Percentiles rank a stretch among this genome's conserved stretches.
phyloP scores from a whole-genome alignment of 2,888 invertebrate genomes.

The Mamestra brassicae region DNA sequence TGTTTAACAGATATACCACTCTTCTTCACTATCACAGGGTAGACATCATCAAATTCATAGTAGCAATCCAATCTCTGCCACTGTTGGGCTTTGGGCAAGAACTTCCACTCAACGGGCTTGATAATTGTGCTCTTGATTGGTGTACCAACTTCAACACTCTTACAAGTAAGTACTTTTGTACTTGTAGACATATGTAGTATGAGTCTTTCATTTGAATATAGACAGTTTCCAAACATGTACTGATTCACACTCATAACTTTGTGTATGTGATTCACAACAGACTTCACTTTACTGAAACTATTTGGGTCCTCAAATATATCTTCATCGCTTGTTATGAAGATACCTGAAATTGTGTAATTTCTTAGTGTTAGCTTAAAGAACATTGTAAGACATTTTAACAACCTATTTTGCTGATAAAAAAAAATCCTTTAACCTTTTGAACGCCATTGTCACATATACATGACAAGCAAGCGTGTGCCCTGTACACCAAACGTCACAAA shows the following conservation, averaged over 20 bases:
- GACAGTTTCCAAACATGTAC: conserved; percentile 91
- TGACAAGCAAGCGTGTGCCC: no score
- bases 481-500: no score
- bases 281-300: conserved; percentile 90
- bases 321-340: conserved; percentile 94
- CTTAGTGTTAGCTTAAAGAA: not conserved
- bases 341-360: conserved; percentile 84
- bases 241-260: conserved; percentile 90
- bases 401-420: not conserved
- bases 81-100: conserved; percentile 92
- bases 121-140: conserved; percentile 84
- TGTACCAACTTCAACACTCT: conserved; percentile 91
- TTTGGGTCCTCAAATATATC: conserved; percentile 91
- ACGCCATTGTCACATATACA: no score
- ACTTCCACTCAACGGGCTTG: conserved; percentile 95
- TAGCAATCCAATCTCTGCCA: conserved; percentile 95
- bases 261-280: conserved; percentile 90
- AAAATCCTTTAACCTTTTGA: not conserved
- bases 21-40: conserved; percentile 92
- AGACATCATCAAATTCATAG: conserved; percentile 94
- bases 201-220: conserved; percentile 91
- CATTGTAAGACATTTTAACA: no score
- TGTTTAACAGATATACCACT: conserved; percentile 92
- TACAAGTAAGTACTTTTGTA: conserved; percentile 91
- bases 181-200: conserved; percentile 91